Evolutionary conservation across 2,113 vertebrate species (phyloP), one percentile per base, ranked within the genome.

Genomic region (Forbesichthys agassizii): DNA sequence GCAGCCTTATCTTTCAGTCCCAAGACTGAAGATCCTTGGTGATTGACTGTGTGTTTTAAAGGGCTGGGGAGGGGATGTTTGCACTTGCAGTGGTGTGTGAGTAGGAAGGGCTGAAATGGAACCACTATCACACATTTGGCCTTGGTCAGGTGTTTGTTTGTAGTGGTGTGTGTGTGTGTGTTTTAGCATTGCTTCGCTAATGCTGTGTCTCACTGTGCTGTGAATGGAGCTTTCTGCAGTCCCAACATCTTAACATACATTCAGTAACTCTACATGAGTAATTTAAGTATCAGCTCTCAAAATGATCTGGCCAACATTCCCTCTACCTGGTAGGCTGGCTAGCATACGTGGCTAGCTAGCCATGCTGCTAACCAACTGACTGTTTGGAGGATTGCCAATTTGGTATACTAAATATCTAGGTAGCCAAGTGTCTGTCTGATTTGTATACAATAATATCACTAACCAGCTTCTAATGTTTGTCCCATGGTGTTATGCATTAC

Each of bases 401-500:
- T 27, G 27, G 27, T 27, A 27, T 4, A 60, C 14, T 60, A 14
- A 46, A n/a, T 16, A 3, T 33, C 5, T 16, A 18, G 16, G 62
- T 5, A n/a, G 4, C 36, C 36, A 42, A 1, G 4, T 42, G 4
- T 42, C 5, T 42, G 36, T 5, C 36, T 42, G 36, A 42, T 8
- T 42, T 42, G 36, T 42, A 42, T 42, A n/a, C 62, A 61, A 13
- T 27, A 27, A 27, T 27, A 78, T 42, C 13, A 71, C 88, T 90
- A 89, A 90, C 75, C 61, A 42, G 72, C 73, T 66, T 79, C 36
- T 68, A 62, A 3, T 85, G 72, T 81, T 93, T 93, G 84, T 90
- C 89, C 92, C 74, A 79, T 65, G 63, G 47, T 83, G 47, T 83
- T 66, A 82, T 68, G 90, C 93, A 87, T 89, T 93, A 92, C 92